Base-by-base conservation (phyloP, 2,797 vertebrate genomes). In the Crocodylus rhombifer region DNA sequence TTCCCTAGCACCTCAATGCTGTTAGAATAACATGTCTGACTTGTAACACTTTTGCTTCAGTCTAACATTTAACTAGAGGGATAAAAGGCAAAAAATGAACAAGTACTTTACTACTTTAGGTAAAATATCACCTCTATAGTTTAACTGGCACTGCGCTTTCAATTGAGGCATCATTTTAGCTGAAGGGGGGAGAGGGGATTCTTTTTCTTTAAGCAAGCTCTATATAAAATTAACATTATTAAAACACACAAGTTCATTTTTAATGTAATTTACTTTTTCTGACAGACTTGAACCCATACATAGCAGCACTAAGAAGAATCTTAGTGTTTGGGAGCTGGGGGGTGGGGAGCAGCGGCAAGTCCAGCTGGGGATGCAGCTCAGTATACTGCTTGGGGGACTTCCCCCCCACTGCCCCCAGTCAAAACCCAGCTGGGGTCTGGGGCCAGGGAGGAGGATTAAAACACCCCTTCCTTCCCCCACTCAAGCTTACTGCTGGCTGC, bases 21-120 rank as follows among this genome's bases (percentile, higher is more conserved):
- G 80, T 93, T 86, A 89, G 84, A 87, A 78, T 21, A 94, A 94
- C 6, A 42, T 33, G 69, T 87, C 89, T 30, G 33, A 86, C n/a
- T 89, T 94, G 90, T 86, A 84, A 92, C 93, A 94, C 28, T 25
- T 97, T 88, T 81, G 55, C 73, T 94, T 94, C 61, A 88, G 81
- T 33, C 23, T 60, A 93, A 64, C 36, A 63, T 91, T 91, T 93
- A 86, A 95, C 76, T 82, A 92, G 84, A 71, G 67, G 95, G 91
- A 96, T 89, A 93, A 55, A 67, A 10, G 42, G 20, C 76, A 21
- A 25, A 76, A 88, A 80, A 88, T 74, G 9, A 65, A 30, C 62
- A 64, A 42, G 42, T 78, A 85, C 51, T 75, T 76, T 85, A 76
- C 11, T 89, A 61, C 90, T 67, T 30, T 4, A 92, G 33, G 63